A percentile compares a stretch with the other conserved stretches of the same genome.
phyloP scores from a whole-genome alignment of 2,797 vertebrate species.

The Neoniphon sammara region DNA sequence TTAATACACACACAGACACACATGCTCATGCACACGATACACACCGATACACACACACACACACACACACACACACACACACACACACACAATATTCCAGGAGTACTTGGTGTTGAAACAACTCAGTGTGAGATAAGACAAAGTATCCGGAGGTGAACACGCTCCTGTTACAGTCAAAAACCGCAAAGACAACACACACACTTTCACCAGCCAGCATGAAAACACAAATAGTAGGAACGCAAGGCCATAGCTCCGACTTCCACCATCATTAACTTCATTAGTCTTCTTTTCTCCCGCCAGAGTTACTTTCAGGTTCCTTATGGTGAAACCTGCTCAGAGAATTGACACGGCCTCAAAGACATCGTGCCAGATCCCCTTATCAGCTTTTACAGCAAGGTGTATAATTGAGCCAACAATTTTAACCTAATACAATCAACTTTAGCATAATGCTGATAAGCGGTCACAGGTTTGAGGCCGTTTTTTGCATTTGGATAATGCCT shows the following conservation, averaged over 20 bases:
- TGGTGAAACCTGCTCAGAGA: conserved; percentile 19
- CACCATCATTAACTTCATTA: neutral
- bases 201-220: neutral
- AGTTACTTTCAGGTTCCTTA: neutral
- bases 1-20: no score
- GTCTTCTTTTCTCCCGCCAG: neutral
- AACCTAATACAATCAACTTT: conserved; percentile 56
- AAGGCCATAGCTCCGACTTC: neutral
- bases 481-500: conserved; percentile 50
- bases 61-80: neutral
- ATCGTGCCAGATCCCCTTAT: neutral
- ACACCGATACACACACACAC: conserved; percentile 13
- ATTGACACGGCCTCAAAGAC: neutral
- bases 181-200: neutral
- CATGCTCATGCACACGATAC: no score
- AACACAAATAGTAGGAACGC: neutral
- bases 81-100: neutral
- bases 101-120: no score
- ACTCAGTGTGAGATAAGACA: no score
- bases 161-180: conserved; percentile 14
- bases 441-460: conserved; percentile 46
- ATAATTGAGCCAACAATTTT: conserved; percentile 32
- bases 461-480: conserved; percentile 18
- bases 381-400: conserved; percentile 6
- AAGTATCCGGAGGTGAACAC: conserved; percentile 7